These are phyloP conservation scores for Campylomormyrus tamandua DNA, from an alignment of 2,113 vertebrate genomes.

Conservation along the genomic window DNA sequence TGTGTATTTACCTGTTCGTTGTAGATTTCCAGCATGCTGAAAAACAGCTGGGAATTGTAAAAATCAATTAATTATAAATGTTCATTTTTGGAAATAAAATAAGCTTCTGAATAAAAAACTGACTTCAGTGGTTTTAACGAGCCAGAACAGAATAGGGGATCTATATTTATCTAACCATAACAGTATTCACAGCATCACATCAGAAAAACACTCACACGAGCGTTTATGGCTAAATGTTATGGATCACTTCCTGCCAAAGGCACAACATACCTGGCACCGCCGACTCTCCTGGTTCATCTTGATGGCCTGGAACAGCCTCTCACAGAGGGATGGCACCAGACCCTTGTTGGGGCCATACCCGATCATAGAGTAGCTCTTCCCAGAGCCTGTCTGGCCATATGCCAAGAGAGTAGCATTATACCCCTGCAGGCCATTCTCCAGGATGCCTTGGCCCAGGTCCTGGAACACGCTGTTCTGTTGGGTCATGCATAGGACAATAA, in stretches of 20 bases:
- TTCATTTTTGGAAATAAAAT: background rate
- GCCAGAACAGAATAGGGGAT: background rate
- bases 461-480: conserved; percentile 50
- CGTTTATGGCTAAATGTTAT: background rate
- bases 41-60: conserved; percentile 63
- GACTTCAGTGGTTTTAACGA: background rate
- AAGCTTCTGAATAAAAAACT: background rate
- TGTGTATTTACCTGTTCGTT: conserved; percentile 70
- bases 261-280: conserved; percentile 61
- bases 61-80: conserved; percentile 5
- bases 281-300: conserved; percentile 54
- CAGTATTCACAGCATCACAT: background rate
- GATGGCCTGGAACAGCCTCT: conserved; percentile 66
- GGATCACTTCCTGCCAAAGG: background rate
- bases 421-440: conserved; percentile 66
- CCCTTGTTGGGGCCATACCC: conserved; percentile 71
- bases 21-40: conserved; percentile 84
- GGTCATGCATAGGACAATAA: conserved; percentile 44
- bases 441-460: conserved; percentile 64
- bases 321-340: conserved; percentile 64
- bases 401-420: conserved; percentile 71
- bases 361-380: conserved; percentile 78
- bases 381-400: conserved; percentile 72
- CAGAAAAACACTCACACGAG: background rate
- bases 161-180: background rate